Conservation (phyloP, 2,113 vertebrate genomes). For the Onychostoma macrolepis region DNA sequence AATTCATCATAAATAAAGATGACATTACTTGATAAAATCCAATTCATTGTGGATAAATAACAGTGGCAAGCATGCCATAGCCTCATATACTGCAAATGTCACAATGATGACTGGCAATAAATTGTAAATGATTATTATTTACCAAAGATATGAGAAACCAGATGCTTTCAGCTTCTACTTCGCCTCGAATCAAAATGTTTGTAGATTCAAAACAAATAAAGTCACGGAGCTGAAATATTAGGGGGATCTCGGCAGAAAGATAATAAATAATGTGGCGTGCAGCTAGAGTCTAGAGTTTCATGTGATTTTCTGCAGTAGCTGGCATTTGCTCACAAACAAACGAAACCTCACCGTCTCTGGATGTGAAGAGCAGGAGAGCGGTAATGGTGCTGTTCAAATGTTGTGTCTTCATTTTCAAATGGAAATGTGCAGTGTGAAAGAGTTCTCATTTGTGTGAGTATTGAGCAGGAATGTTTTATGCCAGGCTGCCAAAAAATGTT, state of each 20-base stretch:
- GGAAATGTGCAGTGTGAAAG: background rate
- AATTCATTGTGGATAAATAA: background rate
- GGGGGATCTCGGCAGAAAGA: conserved; percentile 52
- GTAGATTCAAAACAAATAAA: conserved; percentile 11
- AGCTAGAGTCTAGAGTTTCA: conserved; percentile 46
- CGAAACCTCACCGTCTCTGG: conserved; percentile 28
- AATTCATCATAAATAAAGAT: background rate
- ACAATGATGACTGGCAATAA: conserved; percentile 7
- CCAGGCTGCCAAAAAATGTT: background rate
- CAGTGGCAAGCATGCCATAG: background rate
- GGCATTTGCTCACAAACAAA: conserved; percentile 61
- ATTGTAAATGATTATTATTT: conserved; percentile 1
- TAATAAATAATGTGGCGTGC: conserved; percentile 48
- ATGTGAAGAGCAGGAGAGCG: background rate
- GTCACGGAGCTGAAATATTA: conserved; percentile 62
- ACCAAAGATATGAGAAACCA: conserved; percentile 14
- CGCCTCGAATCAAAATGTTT: conserved; percentile 2
- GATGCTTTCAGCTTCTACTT: background rate
- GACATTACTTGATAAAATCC: background rate
- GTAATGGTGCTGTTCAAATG: background rate
- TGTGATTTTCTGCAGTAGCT: conserved; percentile 59
- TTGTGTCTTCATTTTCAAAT: conserved; percentile 10
- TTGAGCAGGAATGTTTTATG: background rate
- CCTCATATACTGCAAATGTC: background rate
- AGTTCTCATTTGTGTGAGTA: background rate